These are phyloP conservation scores for Gymnocheta viridis DNA, from an alignment of 2,888 invertebrate species.

Conservation along the genomic window DNA sequence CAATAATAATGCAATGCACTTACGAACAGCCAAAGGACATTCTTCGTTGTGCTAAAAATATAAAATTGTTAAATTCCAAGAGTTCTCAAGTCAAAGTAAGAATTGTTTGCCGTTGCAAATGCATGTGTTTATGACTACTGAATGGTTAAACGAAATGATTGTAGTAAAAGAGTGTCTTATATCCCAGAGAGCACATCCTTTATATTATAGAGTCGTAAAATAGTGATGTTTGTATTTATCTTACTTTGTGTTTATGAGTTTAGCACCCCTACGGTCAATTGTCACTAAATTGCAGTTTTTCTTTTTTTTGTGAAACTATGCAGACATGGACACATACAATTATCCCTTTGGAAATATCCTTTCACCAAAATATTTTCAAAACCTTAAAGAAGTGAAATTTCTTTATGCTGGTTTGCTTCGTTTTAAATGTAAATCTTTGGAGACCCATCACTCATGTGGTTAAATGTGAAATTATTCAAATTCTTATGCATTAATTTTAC, in stretches of 20 bases:
- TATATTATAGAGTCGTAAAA: slow-evolving; percentile 15
- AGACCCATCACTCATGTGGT: slow-evolving; percentile 66
- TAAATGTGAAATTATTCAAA: slow-evolving; percentile 61
- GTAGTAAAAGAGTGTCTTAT: slow-evolving; percentile 10
- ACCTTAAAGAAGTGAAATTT: slow-evolving; percentile 46
- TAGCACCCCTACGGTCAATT: slow-evolving; percentile 56
- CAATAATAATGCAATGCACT: not conserved
- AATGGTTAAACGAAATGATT: too few species aligned
- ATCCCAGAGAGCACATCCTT: not conserved
- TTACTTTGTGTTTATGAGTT: slow-evolving; percentile 39
- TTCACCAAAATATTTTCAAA: slow-evolving; percentile 3
- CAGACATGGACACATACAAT: not conserved
- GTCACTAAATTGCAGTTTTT: slow-evolving; percentile 22
- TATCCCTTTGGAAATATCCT: slow-evolving; percentile 15
- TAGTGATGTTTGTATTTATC: slow-evolving; percentile 35
- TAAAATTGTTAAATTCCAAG: slow-evolving; percentile 19
- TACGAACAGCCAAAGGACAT: not conserved
- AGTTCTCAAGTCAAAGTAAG: slow-evolving; percentile 17
- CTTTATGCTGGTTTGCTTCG: not conserved
- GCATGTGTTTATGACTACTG: slow-evolving; percentile 58
- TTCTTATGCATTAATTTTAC: slow-evolving; percentile 31
- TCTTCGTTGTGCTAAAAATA: not conserved
- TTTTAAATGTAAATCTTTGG: slow-evolving; percentile 48
- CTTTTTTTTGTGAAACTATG: not conserved
- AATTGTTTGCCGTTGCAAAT: slow-evolving; percentile 1